phyloP scores from a whole-genome alignment of 37 sponge, comb jelly and placozoan species.

The Agelas oroides region DNA sequence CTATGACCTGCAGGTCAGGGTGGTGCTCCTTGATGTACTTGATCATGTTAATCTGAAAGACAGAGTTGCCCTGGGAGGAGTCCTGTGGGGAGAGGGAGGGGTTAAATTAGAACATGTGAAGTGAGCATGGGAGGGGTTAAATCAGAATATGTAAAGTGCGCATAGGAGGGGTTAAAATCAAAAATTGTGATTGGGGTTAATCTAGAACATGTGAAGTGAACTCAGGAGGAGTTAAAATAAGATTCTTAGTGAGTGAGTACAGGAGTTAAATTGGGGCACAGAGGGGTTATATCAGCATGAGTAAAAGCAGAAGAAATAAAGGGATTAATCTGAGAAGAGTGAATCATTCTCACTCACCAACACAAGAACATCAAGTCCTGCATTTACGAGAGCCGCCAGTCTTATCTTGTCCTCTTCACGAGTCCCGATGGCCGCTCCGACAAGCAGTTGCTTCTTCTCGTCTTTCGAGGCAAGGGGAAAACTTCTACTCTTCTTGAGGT shows the following conservation, averaged over 20 bases:
- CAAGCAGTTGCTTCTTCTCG: conserved; percentile 89
- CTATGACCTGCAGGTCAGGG: conserved; percentile 83
- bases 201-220: neutral
- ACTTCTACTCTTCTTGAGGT: conserved; percentile 87
- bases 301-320: too few relatives aligned
- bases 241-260: too few relatives aligned
- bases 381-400: conserved; percentile 68
- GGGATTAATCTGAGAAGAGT: too few relatives aligned
- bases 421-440: conserved; percentile 92
- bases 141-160: neutral
- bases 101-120: neutral
- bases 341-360: conserved; percentile 87
- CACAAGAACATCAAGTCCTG: conserved; percentile 91
- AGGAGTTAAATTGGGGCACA: too few relatives aligned
- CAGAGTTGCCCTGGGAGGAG: conserved; percentile 96
- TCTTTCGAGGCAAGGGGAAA: conserved; percentile 92
- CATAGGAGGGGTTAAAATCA: too few relatives aligned
- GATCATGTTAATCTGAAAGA: conserved; percentile 89
- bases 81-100: conserved; percentile 74
- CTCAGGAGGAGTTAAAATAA: neutral
- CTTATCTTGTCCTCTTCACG: conserved; percentile 77
- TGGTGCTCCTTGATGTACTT: conserved; percentile 79
- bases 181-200: neutral
- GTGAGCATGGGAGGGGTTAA: neutral
- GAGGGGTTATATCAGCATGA: too few relatives aligned